phyloP scores from a whole-genome alignment of 2,797 vertebrate species.

The Brachymystax lenok region DNA sequence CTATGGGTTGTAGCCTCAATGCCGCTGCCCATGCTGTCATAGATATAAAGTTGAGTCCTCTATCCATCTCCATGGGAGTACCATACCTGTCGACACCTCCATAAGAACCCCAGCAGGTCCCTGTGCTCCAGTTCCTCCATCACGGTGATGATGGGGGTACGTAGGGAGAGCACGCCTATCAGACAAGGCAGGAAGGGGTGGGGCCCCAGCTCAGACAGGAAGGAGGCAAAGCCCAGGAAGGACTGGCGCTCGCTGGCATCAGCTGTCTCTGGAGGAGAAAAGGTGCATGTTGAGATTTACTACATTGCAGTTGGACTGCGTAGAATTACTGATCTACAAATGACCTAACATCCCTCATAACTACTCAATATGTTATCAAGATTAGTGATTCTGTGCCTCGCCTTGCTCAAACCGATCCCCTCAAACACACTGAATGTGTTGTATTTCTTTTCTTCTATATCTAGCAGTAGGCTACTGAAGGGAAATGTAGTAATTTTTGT shows the following conservation, averaged over 20 bases:
- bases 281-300: background rate
- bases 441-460: background rate
- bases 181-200: constrained; percentile 83
- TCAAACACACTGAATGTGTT: no score
- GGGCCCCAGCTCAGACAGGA: constrained; percentile 78
- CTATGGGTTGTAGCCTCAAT: no score
- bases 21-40: no score
- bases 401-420: background rate
- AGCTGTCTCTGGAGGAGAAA: constrained; percentile 61
- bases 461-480: background rate
- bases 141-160: constrained; percentile 74
- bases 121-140: constrained; percentile 81
- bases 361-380: background rate
- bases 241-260: constrained; percentile 69
- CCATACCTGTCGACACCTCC: constrained; percentile 80
- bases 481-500: background rate
- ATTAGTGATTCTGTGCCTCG: background rate
- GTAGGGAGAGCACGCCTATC: constrained; percentile 77
- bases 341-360: background rate
- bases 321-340: background rate
- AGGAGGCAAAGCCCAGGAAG: constrained; percentile 85
- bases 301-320: background rate
- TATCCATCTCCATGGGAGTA: no score
- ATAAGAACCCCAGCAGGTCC: constrained; percentile 87
- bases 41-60: no score